These are phyloP conservation scores for Coptodon bakossiorum DNA, from an alignment of 2,113 vertebrate species.

Conservation along the genomic window DNA sequence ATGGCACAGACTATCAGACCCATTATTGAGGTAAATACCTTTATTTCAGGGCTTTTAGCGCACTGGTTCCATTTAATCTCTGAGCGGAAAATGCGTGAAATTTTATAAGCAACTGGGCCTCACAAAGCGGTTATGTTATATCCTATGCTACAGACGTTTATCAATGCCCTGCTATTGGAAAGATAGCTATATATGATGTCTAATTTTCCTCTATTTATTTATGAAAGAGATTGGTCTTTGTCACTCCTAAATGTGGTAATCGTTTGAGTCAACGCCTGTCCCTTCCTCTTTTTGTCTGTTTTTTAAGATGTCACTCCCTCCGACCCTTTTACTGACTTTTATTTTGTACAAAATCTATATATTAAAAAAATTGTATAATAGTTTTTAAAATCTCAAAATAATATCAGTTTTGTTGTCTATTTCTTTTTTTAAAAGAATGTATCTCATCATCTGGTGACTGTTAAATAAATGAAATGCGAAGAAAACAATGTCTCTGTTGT, in stretches of 20 bases:
- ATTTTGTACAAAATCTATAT: constrained; percentile 82
- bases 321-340: constrained; percentile 68
- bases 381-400: constrained; percentile 74
- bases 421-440: constrained; percentile 81
- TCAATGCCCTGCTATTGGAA: constrained; percentile 57
- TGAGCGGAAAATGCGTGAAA: constrained; percentile 34
- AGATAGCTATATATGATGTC: constrained; percentile 71
- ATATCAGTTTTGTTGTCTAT: constrained; percentile 74
- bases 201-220: constrained; percentile 73
- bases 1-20: constrained; percentile 66
- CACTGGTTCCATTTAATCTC: constrained; percentile 49
- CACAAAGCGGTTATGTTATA: constrained; percentile 32
- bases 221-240: constrained; percentile 67
- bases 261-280: constrained; percentile 49
- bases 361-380: constrained; percentile 80
- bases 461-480: constrained; percentile 77
- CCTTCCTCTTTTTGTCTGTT: constrained; percentile 34
- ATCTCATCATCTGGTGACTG: constrained; percentile 80
- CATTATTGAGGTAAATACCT: constrained; percentile 59
- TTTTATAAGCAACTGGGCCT: constrained; percentile 40
- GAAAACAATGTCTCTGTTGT: neutral
- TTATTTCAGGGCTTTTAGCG: constrained; percentile 59
- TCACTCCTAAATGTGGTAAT: constrained; percentile 64
- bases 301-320: constrained; percentile 62
- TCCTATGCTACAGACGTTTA: constrained; percentile 45